Evolutionary conservation across 2,888 invertebrate genomes (phyloP).

Genomic region (Campoletis raptor): DNA sequence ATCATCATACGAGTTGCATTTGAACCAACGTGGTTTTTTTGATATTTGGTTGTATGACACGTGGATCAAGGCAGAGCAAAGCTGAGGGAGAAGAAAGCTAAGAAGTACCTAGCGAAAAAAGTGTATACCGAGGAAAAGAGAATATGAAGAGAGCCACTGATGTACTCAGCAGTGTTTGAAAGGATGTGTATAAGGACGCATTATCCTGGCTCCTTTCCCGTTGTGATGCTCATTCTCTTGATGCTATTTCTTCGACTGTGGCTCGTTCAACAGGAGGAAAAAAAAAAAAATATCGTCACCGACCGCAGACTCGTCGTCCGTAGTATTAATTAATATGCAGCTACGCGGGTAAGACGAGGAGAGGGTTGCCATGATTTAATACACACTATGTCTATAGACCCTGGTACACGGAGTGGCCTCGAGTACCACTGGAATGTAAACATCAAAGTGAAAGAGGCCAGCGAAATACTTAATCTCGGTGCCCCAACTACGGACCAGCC

Average conservation of each 20-base stretch:
- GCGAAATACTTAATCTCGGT: conserved; percentile 77
- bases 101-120: too few relatives aligned
- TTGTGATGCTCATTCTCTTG: not conserved
- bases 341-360: conserved; percentile 30
- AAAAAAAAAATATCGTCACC: conserved; percentile 31
- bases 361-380: conserved; percentile 11
- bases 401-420: conserved; percentile 50
- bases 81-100: not conserved
- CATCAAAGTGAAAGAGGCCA: conserved; percentile 76
- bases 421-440: conserved; percentile 75
- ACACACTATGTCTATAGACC: conserved; percentile 25
- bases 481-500: conserved; percentile 42
- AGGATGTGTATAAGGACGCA: conserved; percentile 4
- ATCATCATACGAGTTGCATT: too few relatives aligned
- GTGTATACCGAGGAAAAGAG: too few relatives aligned
- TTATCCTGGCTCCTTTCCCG: conserved; percentile 29
- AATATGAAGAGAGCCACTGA: too few relatives aligned
- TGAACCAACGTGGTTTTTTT: too few relatives aligned
- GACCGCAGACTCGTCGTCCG: conserved; percentile 30
- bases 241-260: conserved; percentile 49
- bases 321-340: conserved; percentile 64
- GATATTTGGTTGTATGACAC: too few relatives aligned
- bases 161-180: not conserved
- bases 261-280: conserved; percentile 52
- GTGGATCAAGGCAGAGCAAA: too few relatives aligned